These are phyloP conservation scores for Megalurothrips usitatus DNA, from an alignment of 2,888 invertebrate species.

Conservation along the genomic window DNA sequence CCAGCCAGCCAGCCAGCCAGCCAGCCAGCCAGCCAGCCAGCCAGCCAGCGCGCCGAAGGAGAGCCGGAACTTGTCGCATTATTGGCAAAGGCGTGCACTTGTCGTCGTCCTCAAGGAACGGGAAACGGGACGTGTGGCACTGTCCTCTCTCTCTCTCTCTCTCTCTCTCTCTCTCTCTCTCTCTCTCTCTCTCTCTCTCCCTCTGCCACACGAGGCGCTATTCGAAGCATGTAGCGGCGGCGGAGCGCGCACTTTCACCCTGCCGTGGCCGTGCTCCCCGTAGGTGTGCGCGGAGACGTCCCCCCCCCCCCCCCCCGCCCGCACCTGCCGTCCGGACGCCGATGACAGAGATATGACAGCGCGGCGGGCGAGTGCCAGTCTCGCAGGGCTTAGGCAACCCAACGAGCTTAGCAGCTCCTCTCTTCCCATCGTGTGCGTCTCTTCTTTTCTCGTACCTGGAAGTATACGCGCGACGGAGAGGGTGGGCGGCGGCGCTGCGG, in stretches of 20 bases:
- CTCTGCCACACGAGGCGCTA: background rate
- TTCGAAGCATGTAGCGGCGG: no score
- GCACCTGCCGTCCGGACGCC: no score
- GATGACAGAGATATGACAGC: background rate
- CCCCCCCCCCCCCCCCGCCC: no score
- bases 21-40: no score
- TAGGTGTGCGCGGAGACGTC: background rate
- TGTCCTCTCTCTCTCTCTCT: constrained; percentile 12
- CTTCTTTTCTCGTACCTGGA: background rate
- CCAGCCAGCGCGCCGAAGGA: no score
- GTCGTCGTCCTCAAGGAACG: background rate
- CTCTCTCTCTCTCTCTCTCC: constrained; percentile 15
- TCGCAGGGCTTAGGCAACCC: background rate
- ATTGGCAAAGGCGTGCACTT: background rate
- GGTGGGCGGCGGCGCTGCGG: no score
- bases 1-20: no score
- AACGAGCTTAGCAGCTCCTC: background rate
- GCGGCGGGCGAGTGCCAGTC: background rate
- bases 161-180: constrained; percentile 18
- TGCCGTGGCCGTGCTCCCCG: background rate
- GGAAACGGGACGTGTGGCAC: background rate
- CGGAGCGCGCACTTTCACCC: background rate
- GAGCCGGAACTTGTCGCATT: background rate
- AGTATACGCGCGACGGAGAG: background rate
- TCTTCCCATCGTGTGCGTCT: background rate